Evolutionary conservation across 2,888 invertebrate genomes (phyloP).

Genomic region (Drosophila vallismaia): DNA sequence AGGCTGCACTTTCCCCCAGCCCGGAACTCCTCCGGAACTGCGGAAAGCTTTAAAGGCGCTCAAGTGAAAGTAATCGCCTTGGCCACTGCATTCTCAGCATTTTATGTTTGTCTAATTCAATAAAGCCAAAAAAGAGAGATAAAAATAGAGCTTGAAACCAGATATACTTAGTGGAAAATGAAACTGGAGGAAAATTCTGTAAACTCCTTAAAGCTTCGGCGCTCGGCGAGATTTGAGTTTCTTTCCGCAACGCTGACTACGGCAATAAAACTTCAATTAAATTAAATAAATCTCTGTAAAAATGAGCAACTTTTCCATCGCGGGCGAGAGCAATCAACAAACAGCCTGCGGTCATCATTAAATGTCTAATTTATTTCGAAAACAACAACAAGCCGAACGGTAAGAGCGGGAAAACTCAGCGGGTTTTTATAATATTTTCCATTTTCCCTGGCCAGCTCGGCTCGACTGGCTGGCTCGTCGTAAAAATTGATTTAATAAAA

Average conservation of each 20-base stretch:
- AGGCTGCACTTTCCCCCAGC: conserved; percentile 19
- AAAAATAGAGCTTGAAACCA: conserved; percentile 11
- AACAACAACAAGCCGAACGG: conserved; percentile 52
- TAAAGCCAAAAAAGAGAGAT: conserved; percentile 47
- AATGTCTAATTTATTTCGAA: conserved; percentile 77
- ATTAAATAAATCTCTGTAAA: conserved; percentile 75
- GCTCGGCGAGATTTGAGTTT: conserved; percentile 2
- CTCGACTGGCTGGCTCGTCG: conserved; percentile 21
- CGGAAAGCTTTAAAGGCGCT: conserved; percentile 61
- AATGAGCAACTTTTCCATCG: conserved; percentile 53
- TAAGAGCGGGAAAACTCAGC: conserved; percentile 55
- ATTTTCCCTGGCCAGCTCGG: conserved; percentile 47
- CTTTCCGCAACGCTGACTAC: conserved; percentile 54
- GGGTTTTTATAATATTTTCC: conserved; percentile 66
- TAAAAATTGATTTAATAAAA: conserved; percentile 78
- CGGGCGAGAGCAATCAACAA: conserved; percentile 64
- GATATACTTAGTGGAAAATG: conserved; percentile 4
- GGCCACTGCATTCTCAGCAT: conserved; percentile 35
- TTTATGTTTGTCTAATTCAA: conserved; percentile 66
- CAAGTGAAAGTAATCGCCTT: conserved; percentile 75
- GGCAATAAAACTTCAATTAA: conserved; percentile 73
- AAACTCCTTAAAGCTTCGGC: conserved; percentile 8
- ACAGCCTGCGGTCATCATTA: conserved; percentile 79
- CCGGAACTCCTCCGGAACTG: conserved; percentile 48
- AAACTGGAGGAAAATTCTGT: conserved; percentile 1